Base-by-base conservation (phyloP, 2,113 vertebrate genomes). In the Dissostichus mawsoni region DNA sequence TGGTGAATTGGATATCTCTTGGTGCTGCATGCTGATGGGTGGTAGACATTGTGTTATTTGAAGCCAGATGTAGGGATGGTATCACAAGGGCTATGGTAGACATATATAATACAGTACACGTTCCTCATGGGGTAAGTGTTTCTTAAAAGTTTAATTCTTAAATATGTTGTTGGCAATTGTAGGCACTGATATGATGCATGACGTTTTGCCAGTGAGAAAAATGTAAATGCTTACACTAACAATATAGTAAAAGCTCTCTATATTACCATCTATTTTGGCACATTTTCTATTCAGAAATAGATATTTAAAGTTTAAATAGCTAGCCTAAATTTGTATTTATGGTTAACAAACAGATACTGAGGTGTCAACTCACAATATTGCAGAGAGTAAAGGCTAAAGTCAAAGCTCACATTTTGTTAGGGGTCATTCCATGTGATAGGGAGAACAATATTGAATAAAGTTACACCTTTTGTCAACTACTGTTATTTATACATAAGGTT, bases 101-200 rank as follows among this genome's bases (percentile, higher is more conserved):
- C 25, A 13, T 17, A 58, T 68, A 16, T 13, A 33, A 53, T 56
- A 17, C 55, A 25, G 14, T 47, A n/a, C 20, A 20, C 53, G 29
- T 25, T 73, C 70, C 18, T 62, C 1, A 52, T 52, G 45, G 14
- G 71, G 80, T 82, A 68, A 82, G 66, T 78, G 20, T 33, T 36
- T 58, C 23, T 51, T 29, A 5, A 50, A 25, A 44, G n/a, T 55
- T 33, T 11, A 11, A 36, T 53, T 69, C 3, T 29, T 65, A 20
- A 44, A 70, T 50, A n/a, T 56, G 18, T 51, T 67, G 6, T 50
- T 44, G 61, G 11, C 4, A 57, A 29, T 23, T 33, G 11, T 55
- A 48, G 13, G 7, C 20, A 14, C 4, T 63, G 8, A 51, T 12
- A 41, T 20, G 23, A 3, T 36, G 51, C 8, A 10, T 44, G n/a